These are phyloP conservation scores for Caenorhabditis sp. DNA, from an alignment of 2,888 invertebrate species.

Conservation along the genomic window DNA sequence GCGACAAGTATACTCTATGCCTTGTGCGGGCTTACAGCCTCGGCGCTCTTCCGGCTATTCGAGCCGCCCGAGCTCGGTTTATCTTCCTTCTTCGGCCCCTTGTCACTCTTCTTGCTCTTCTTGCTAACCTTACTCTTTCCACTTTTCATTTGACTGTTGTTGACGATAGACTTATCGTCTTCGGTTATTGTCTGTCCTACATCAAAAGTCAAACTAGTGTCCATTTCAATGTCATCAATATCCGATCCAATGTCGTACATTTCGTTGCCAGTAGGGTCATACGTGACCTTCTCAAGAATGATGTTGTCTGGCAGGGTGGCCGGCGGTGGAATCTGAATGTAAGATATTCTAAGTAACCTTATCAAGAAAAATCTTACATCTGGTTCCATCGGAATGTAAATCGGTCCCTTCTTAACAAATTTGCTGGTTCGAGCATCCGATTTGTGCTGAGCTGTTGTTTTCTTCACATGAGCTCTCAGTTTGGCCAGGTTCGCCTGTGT, in stretches of 20 bases:
- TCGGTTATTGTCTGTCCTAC: slow-evolving; percentile 6
- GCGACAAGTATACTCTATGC: no score
- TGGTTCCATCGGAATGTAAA: slow-evolving; percentile 30
- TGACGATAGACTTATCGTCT: slow-evolving; percentile 10
- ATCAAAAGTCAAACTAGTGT: slow-evolving; percentile 15
- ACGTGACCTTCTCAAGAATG: slow-evolving; percentile 12
- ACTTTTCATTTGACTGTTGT: no score
- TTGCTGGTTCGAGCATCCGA: slow-evolving; percentile 1
- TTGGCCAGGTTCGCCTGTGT: slow-evolving; percentile 11
- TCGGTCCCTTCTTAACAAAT: slow-evolving; percentile 28
- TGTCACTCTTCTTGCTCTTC: neutral
- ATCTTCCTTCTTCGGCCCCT: neutral
- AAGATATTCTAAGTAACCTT: no score
- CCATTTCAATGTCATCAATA: slow-evolving; percentile 38
- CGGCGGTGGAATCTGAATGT: slow-evolving; percentile 23
- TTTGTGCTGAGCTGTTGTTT: slow-evolving; percentile 4
- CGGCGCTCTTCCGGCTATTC: neutral
- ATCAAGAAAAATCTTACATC: slow-evolving; percentile 19
- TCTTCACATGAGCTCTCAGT: slow-evolving; percentile 19
- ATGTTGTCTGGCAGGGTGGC: slow-evolving; percentile 9
- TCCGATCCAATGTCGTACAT: slow-evolving; percentile 37
- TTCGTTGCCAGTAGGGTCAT: slow-evolving; percentile 28
- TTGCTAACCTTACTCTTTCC: slow-evolving; percentile 3
- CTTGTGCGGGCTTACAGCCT: neutral
- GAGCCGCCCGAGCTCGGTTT: neutral